phyloP scores from a whole-genome alignment of 2,888 invertebrate genomes.

The Acleris literana region DNA sequence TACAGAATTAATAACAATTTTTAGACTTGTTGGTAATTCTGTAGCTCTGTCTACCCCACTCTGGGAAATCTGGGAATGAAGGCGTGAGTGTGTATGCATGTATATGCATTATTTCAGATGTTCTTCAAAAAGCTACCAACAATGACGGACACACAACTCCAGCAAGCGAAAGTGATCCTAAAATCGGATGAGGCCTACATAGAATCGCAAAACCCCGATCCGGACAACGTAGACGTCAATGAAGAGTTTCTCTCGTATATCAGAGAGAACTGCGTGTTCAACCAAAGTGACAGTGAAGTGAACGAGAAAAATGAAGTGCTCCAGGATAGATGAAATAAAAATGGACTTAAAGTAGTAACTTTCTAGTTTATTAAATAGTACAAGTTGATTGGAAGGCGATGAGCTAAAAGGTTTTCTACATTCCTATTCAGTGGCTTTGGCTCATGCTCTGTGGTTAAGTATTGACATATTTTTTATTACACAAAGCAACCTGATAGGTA shows the following conservation, averaged over 20 bases:
- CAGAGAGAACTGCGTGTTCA: conserved; percentile 3
- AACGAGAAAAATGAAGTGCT: conserved; percentile 1
- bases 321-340: not conserved
- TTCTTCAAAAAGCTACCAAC: conserved; percentile 67
- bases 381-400: too few species aligned
- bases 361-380: not conserved
- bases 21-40: too few species aligned
- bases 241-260: conserved; percentile 28
- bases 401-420: too few species aligned
- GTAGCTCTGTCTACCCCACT: too few species aligned
- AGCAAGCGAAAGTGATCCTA: conserved; percentile 55
- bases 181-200: conserved; percentile 43
- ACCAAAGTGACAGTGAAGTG: conserved; percentile 1
- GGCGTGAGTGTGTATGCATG: too few species aligned
- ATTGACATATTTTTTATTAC: too few species aligned
- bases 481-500: too few species aligned
- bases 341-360: not conserved
- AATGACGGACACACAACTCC: conserved; percentile 55
- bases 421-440: too few species aligned
- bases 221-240: conserved; percentile 10
- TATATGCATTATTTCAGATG: conserved; percentile 72
- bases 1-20: too few species aligned
- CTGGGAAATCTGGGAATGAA: too few species aligned
- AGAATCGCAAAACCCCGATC: not conserved
- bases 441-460: too few species aligned